A percentile compares a stretch with the other conserved stretches of the same genome.
Evolutionary conservation across 2,797 vertebrate genomes (phyloP).

Genomic region (Rhinatrema bivittatum): DNA sequence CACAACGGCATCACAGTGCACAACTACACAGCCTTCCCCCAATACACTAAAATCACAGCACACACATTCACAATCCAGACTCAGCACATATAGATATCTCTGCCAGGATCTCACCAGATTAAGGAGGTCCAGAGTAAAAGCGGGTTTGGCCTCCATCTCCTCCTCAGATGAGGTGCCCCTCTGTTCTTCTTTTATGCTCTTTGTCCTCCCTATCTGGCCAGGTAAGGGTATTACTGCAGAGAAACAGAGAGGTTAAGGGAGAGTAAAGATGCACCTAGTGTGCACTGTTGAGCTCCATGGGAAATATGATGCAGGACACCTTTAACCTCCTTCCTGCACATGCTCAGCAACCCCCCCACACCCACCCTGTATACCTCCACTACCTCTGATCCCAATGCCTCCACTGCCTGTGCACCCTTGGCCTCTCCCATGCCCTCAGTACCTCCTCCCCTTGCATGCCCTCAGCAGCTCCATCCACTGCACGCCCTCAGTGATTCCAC

Average conservation of each 20-base stretch:
- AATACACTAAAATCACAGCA: background rate
- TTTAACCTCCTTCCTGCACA: no score
- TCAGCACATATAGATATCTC: background rate
- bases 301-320: no score
- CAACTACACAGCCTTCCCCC: no score
- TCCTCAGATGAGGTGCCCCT: constrained; percentile 28
- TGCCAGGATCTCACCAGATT: constrained; percentile 37
- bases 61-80: background rate
- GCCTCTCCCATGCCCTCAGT: background rate
- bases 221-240: constrained; percentile 1
- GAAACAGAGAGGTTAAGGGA: background rate
- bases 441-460: no score
- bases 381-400: background rate
- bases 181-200: constrained; percentile 30
- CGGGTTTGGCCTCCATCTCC: constrained; percentile 25
- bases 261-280: no score
- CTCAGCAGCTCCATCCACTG: no score
- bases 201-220: constrained; percentile 19
- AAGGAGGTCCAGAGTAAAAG: constrained; percentile 20
- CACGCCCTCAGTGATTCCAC: no score
- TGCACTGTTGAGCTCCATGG: no score
- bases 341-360: no score
- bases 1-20: constrained; percentile 4
- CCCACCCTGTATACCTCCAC: no score
- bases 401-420: background rate